These are phyloP conservation scores for Thunnus thynnus DNA, from an alignment of 2,113 vertebrate species.

Conservation along the genomic window DNA sequence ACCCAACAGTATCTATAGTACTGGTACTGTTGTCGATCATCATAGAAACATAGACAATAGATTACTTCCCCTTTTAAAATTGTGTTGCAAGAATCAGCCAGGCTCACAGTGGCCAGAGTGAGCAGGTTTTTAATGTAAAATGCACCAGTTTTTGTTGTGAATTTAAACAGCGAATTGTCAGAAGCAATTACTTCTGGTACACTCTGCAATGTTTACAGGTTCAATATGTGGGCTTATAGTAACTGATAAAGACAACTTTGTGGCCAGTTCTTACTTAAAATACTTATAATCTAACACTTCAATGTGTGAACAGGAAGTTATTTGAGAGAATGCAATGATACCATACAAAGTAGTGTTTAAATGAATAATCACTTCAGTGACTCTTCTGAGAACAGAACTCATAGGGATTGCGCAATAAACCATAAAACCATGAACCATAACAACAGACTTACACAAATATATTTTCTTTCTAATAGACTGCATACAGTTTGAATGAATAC, in stretches of 20 bases:
- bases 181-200: not conserved
- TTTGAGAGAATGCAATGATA: not conserved
- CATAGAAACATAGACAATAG: no score
- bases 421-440: not conserved
- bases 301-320: not conserved
- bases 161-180: not conserved
- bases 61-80: conserved; percentile 9
- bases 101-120: no score
- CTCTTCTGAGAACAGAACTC: not conserved
- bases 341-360: not conserved
- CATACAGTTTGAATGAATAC: no score
- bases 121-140: not conserved
- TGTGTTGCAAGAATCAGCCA: no score
- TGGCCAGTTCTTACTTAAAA: not conserved
- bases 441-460: not conserved
- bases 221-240: not conserved
- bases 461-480: no score
- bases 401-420: not conserved
- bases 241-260: not conserved
- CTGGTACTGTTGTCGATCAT: no score
- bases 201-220: not conserved
- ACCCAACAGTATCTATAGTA: no score
- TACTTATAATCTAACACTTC: not conserved
- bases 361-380: not conserved
- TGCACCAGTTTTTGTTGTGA: no score